Base-by-base conservation (phyloP, 2,113 vertebrate species). In the Parus major region DNA sequence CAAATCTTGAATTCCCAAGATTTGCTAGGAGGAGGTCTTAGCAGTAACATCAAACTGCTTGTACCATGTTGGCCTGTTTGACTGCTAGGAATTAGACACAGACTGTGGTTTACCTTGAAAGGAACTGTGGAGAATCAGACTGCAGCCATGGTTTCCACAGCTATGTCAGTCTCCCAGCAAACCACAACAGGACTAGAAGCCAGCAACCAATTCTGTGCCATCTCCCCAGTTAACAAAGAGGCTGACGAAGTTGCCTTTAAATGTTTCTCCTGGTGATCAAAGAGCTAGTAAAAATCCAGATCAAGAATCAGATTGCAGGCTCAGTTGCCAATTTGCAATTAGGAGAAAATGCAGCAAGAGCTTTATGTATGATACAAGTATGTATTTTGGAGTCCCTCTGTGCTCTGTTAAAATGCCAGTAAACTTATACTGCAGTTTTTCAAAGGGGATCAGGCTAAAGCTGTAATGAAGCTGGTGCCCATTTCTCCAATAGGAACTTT, bases 161-260 rank as follows among this genome's bases (percentile, higher is more conserved):
- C 21, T 70, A 24, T 0, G 0, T 47, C 56, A 4, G 2, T 11
- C 65, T 82, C n/a, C 36, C 53, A 78, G 72, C 49, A 71, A n/a
- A 82, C 19, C 47, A 14, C 61, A 77, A 22, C 17, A 29, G n/a
- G 9, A 75, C 18, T 25, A n/a, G 31, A 81, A 89, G 42, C 24
- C 78, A 84, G 22, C 21, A 69, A 52, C 1, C 68, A 47, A 80
- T 60, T 64, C 41, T 15, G 2, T 0, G 0, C 22, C 66, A 84
- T 61, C 25, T 76, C 10, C 25, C 7, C 36, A 28, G 21, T 27
- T 69, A 91, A 79, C 36, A 76, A 64, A 78, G 80, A 46, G 60
- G n/a, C 53, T 63, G 60, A 65, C 33, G 35, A 47, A 56, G 27
- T 11, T 73, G 66, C 35, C 56, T 36, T 70, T 56, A 92, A 3